These are phyloP conservation scores for Phyllotreta cruciferae DNA, from an alignment of 2,888 invertebrate genomes.

Conservation along the genomic window DNA sequence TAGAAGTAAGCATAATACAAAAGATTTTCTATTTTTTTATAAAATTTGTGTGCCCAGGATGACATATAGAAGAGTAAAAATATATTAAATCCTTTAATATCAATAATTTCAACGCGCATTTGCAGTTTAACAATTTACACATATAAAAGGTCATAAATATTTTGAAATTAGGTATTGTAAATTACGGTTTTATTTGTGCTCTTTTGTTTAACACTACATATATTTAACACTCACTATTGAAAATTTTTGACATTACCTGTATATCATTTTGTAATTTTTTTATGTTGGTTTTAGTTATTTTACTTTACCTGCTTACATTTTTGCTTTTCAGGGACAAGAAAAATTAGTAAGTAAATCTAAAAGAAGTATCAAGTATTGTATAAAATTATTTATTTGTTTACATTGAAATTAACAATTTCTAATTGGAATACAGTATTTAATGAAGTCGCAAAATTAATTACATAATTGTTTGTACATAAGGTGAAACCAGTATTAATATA, in stretches of 20 bases:
- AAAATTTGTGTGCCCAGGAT: too few species aligned
- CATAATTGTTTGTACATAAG: background rate
- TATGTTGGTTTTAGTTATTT: slow-evolving; percentile 42
- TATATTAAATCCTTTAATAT: too few species aligned
- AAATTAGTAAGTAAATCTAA: slow-evolving; percentile 68
- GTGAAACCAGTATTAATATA: too few species aligned
- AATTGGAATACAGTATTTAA: slow-evolving; percentile 4
- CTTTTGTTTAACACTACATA: slow-evolving; percentile 36
- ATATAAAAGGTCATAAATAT: slow-evolving; percentile 48
- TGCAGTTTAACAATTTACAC: too few species aligned
- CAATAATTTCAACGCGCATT: too few species aligned
- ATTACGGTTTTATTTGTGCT: slow-evolving; percentile 36
- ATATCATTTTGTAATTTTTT: slow-evolving; percentile 23
- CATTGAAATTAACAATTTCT: slow-evolving; percentile 13
- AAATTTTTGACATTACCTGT: slow-evolving; percentile 20
- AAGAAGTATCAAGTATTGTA: slow-evolving; percentile 29
- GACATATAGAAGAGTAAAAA: too few species aligned
- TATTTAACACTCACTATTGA: slow-evolving; percentile 26
- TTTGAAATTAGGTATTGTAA: slow-evolving; percentile 21
- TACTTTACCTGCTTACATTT: slow-evolving; percentile 56
- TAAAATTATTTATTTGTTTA: slow-evolving; percentile 14
- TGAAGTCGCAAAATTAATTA: slow-evolving; percentile 15
- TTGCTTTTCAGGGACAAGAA: slow-evolving; percentile 70
- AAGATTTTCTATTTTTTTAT: too few species aligned
- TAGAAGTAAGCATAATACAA: too few species aligned